Base-by-base conservation (phyloP, 2,113 vertebrate genomes). In the Clarias gariepinus region DNA sequence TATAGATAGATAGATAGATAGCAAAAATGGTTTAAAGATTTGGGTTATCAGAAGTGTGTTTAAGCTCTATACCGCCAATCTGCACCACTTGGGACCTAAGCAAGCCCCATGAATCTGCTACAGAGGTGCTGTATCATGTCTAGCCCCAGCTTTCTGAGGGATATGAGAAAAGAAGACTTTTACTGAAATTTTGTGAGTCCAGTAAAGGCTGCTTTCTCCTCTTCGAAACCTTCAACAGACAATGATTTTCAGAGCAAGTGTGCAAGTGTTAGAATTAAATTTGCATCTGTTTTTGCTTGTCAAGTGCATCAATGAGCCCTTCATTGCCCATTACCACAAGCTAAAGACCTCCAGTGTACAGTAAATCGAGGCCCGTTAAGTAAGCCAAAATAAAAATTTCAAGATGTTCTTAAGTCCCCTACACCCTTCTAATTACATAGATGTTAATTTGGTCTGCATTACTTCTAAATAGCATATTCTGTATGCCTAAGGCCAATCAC, bases 401-500 rank as follows among this genome's bases (percentile, higher is more conserved):
- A 66, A 87, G 85, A 76, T 69, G 85, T 41, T 81, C 68, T 66
- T 64, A 87, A 61, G 80, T 61, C 81, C 19, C 41, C 33, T 66
- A 60, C 25, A 66, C 63, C 41, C 80, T 81, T 85, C 73, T 81
- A 66, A 71, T 81, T 83, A 71, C 89, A 80, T 30, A 66, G 47
- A 74, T 81, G 61, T 77, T n/a, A 36, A 81, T 58, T 77, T 81
- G 86, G 74, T 47, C 19, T 36, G 36, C 78, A 82, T 87, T 88
- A 87, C 81, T 88, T n/a, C 83, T 36, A 66, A 86, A 85, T 71
- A 88, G 83, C 52, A 84, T 83, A 58, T 69, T 53, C 58, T 60
- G 60, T 81, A 68, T 68, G 77, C 80, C 52, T 41, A 28, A 85
- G 86, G 86, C 84, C 53, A 63, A 87, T 81, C 60, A 57, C 77